Percentiles rank a stretch among this genome's conserved stretches.
These are phyloP conservation scores for Ascidia mentula DNA, from an alignment of 23 tunicate species.

Conservation along the genomic window DNA sequence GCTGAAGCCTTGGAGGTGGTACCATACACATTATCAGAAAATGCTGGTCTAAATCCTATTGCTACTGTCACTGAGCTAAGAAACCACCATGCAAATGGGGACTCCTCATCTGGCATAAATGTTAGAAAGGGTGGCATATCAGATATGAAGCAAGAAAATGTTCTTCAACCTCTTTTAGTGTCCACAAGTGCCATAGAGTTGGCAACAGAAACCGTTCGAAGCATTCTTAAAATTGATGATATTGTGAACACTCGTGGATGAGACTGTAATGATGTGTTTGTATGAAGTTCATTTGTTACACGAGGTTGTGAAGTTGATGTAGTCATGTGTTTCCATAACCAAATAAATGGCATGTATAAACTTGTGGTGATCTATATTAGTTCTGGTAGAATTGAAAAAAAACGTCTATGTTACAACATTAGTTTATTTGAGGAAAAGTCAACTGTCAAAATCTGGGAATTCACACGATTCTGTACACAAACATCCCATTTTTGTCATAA, in stretches of 20 bases:
- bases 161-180: conserved; percentile 93
- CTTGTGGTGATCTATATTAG: not conserved
- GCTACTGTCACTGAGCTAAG: conserved; percentile 91
- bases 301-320: not conserved
- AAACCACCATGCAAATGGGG: conserved; percentile 92
- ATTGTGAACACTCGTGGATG: conserved; percentile 79
- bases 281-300: not conserved
- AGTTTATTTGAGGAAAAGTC: no score
- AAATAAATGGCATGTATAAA: not conserved
- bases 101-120: conserved; percentile 64
- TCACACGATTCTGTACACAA: not conserved
- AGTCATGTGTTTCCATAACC: conserved; percentile 12
- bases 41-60: conserved; percentile 95
- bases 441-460: no score
- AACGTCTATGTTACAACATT: no score
- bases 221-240: conserved; percentile 97
- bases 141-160: conserved; percentile 94
- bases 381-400: no score
- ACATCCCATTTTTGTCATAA: conserved; percentile 7
- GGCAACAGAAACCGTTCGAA: conserved; percentile 98
- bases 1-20: conserved; percentile 96
- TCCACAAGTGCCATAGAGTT: conserved; percentile 86
- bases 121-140: conserved; percentile 90
- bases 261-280: not conserved
- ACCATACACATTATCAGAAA: conserved; percentile 95